phyloP scores from a whole-genome alignment of 2,113 vertebrate species.

The Aix galericulata region DNA sequence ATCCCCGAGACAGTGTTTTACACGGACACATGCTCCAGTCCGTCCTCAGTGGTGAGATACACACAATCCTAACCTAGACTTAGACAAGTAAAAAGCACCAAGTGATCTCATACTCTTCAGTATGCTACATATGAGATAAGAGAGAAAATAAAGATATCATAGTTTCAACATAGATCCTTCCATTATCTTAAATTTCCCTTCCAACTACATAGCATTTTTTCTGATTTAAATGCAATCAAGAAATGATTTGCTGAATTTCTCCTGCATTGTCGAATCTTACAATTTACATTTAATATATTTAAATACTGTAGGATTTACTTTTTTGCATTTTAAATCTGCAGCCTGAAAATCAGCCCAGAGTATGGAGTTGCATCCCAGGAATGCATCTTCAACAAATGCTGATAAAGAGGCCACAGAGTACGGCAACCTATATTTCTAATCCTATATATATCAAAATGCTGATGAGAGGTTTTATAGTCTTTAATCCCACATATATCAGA shows the following conservation, averaged over 20 bases:
- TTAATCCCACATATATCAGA: background rate
- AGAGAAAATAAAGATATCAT: background rate
- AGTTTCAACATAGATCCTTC: background rate
- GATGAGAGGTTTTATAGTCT: background rate
- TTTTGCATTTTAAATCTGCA: background rate
- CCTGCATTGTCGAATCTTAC: background rate
- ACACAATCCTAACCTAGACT: background rate
- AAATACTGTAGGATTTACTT: background rate
- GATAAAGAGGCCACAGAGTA: background rate
- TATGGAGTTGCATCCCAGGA: background rate
- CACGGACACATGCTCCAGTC: background rate
- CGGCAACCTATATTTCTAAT: background rate
- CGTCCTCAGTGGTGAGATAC: background rate
- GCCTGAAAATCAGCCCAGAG: background rate
- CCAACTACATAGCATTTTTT: background rate
- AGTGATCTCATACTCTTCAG: background rate
- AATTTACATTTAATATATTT: background rate
- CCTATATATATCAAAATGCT: background rate
- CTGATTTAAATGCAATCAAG: background rate
- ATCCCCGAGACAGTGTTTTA: background rate
- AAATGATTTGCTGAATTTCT: background rate
- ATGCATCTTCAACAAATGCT: background rate
- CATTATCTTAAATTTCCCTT: background rate
- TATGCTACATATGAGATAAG: background rate
- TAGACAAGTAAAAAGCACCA: background rate